Evolutionary conservation across 2,113 vertebrate genomes (phyloP).

Genomic region (Pterocles burchelli): DNA sequence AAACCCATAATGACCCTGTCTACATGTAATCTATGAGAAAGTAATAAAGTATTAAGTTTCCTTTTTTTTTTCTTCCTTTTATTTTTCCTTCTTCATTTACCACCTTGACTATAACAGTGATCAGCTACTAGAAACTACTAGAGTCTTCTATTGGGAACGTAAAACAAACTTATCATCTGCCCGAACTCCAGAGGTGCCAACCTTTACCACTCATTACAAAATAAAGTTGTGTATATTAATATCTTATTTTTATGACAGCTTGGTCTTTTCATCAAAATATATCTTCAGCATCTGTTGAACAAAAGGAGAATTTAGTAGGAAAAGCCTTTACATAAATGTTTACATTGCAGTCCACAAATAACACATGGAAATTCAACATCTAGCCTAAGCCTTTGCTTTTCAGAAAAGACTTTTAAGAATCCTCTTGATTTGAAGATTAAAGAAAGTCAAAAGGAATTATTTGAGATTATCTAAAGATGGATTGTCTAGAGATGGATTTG

Average conservation of each 20-base stretch:
- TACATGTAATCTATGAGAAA: neutral
- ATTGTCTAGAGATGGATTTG: neutral
- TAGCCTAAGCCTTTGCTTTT: neutral
- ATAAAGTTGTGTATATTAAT: neutral
- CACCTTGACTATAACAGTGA: neutral
- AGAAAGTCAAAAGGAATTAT: neutral
- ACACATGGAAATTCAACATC: neutral
- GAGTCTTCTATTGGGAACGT: neutral
- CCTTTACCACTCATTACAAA: neutral
- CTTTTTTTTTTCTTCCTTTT: no score
- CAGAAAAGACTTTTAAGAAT: neutral
- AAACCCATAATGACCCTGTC: neutral
- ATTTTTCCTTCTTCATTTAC: neutral
- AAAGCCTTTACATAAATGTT: neutral
- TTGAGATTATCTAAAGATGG: neutral
- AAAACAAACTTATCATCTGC: neutral
- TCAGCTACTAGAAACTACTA: neutral
- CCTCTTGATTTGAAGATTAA: neutral
- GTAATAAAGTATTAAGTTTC: neutral
- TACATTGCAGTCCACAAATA: neutral
- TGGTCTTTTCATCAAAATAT: neutral
- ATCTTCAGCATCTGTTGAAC: neutral
- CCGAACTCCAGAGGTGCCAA: neutral
- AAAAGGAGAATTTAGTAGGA: neutral
- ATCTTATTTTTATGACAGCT: neutral